phyloP scores from a whole-genome alignment of 2,888 invertebrate species.

The Pseudococcus viburni region DNA sequence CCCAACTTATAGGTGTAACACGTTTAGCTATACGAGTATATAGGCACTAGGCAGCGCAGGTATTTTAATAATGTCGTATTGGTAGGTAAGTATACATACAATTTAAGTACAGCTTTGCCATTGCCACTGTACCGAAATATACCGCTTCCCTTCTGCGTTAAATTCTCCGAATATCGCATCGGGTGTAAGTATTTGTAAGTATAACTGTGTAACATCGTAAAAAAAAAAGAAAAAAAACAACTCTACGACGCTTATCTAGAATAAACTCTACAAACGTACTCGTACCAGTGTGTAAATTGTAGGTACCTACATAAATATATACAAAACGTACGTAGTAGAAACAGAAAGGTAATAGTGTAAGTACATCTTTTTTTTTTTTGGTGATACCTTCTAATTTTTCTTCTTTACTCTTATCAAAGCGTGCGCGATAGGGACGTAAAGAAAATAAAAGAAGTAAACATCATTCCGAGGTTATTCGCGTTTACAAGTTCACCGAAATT shows the following conservation, averaged over 20 bases:
- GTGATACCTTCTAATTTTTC: too few relatives aligned
- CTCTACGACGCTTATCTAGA: constrained; percentile 26
- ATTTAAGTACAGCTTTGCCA: too few relatives aligned
- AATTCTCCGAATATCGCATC: neutral
- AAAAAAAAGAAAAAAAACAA: neutral
- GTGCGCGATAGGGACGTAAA: too few relatives aligned
- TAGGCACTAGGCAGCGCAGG: neutral
- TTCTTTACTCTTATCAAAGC: too few relatives aligned
- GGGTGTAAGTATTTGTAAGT: neutral
- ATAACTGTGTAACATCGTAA: neutral
- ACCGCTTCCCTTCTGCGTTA: neutral
- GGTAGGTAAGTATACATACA: neutral
- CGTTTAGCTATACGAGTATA: neutral
- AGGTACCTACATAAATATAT: neutral
- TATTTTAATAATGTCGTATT: neutral
- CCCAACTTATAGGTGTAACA: neutral
- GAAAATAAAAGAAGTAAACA: too few relatives aligned
- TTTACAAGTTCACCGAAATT: too few relatives aligned
- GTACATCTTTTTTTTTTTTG: neutral
- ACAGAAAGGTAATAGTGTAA: neutral
- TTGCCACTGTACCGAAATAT: constrained; percentile 10
- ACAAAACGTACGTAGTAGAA: neutral
- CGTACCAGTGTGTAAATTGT: neutral
- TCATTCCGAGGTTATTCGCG: too few relatives aligned
- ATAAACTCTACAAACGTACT: neutral